A percentile compares a stretch with the other conserved stretches of the same genome.
phyloP scores from a whole-genome alignment of 1,140 invertebrate genomes.

The Magallana angulata region DNA sequence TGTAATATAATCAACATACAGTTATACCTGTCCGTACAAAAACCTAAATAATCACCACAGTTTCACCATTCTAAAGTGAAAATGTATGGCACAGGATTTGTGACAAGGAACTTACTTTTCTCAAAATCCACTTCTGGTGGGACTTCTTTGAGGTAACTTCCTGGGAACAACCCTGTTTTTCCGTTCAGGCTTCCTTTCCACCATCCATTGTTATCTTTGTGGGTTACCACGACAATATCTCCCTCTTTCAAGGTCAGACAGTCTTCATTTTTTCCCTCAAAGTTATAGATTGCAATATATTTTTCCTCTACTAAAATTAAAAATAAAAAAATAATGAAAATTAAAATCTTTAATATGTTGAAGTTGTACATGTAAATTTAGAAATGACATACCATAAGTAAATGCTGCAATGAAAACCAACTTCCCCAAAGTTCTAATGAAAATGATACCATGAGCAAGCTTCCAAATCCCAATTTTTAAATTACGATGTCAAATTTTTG shows the following conservation, averaged over 20 bases:
- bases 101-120: not conserved
- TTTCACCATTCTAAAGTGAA: too few species aligned
- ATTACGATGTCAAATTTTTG: too few species aligned
- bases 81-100: too few species aligned
- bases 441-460: too few species aligned
- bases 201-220: slow-evolving; percentile 98
- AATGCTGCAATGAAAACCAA: too few species aligned
- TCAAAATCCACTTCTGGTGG: slow-evolving; percentile 1
- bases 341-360: too few species aligned
- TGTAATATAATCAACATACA: not conserved
- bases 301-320: slow-evolving; percentile 40
- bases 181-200: slow-evolving; percentile 95
- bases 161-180: slow-evolving; percentile 96
- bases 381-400: too few species aligned
- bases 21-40: too few species aligned
- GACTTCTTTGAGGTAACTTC: slow-evolving; percentile 88
- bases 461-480: too few species aligned
- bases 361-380: too few species aligned
- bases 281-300: slow-evolving; percentile 65
- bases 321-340: not conserved
- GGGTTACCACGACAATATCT: slow-evolving; percentile 94
- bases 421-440: too few species aligned
- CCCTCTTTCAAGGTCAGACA: slow-evolving; percentile 93
- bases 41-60: too few species aligned
- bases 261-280: slow-evolving; percentile 91